Evolutionary conservation across 2,888 invertebrate species (phyloP).

Genomic region (Diarsia dahlii): DNA sequence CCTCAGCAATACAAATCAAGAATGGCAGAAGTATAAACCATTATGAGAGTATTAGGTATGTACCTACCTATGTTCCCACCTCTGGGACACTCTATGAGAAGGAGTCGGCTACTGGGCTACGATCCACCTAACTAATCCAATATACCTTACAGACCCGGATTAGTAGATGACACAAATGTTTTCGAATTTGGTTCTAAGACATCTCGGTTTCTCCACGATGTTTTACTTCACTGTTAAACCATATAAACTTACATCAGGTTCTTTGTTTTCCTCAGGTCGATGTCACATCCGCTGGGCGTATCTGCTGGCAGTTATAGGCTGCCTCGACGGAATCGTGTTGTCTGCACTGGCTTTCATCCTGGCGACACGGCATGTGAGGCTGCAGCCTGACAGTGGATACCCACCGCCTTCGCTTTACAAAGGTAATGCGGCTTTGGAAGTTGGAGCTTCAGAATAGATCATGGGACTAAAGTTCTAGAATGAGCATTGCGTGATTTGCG

Average conservation of each 20-base stretch:
- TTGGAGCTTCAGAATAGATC: too few species aligned
- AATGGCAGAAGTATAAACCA: too few species aligned
- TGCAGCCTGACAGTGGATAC: constrained; percentile 95
- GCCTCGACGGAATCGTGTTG: constrained; percentile 96
- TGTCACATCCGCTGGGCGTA: constrained; percentile 98
- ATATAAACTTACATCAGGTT: not conserved
- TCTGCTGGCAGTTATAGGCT: constrained; percentile 97
- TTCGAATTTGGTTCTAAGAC: not conserved
- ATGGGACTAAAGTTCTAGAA: not conserved
- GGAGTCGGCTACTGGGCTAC: not conserved
- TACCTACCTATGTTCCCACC: too few species aligned
- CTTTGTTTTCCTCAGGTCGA: constrained; percentile 91
- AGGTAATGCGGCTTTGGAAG: constrained; percentile 70
- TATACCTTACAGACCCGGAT: not conserved
- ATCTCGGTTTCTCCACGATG: not conserved
- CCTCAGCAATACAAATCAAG: not conserved
- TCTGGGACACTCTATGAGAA: too few species aligned
- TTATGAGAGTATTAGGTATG: too few species aligned
- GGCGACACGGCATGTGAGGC: constrained; percentile 96
- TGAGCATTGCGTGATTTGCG: not conserved
- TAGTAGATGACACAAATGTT: not conserved
- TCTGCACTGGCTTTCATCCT: constrained; percentile 98
- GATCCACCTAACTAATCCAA: not conserved
- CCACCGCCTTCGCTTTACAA: constrained; percentile 91
- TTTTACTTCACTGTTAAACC: not conserved